A percentile compares a stretch with the other conserved stretches of the same genome.
phyloP scores from a whole-genome alignment of 2,888 invertebrate species.

The Frankliniella intonsa region DNA sequence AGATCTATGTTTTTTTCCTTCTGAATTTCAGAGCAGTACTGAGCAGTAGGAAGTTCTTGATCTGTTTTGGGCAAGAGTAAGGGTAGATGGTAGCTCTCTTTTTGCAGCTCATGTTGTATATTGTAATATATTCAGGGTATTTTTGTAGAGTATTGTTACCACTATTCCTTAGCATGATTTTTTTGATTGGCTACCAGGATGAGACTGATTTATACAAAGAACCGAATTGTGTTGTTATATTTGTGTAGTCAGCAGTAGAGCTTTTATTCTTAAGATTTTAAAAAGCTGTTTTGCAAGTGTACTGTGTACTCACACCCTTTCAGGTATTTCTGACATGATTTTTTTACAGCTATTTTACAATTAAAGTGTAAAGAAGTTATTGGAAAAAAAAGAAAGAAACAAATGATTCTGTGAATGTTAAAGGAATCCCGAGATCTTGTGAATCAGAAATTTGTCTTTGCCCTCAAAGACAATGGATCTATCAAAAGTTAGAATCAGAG shows the following conservation, averaged over 20 bases:
- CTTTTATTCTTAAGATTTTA: not conserved
- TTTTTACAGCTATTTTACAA: not conserved
- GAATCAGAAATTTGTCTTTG: not conserved
- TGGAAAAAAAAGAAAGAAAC: not conserved
- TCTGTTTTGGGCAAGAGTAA: too few relatives aligned
- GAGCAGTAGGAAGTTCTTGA: too few relatives aligned
- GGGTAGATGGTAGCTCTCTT: too few relatives aligned
- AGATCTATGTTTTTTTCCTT: too few relatives aligned
- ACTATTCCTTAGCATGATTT: too few relatives aligned
- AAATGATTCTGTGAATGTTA: not conserved
- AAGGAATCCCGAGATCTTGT: not conserved
- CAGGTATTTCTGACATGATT: not conserved
- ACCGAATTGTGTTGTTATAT: conserved; percentile 13
- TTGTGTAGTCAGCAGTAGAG: not conserved
- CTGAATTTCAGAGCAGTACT: too few relatives aligned
- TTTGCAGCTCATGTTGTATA: not conserved
- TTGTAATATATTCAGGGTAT: not conserved
- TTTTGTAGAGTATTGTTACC: not conserved
- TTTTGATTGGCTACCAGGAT: not conserved
- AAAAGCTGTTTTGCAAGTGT: not conserved
- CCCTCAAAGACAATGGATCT: not conserved
- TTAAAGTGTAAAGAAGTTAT: not conserved
- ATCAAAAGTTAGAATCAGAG: not conserved
- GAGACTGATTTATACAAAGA: not conserved
- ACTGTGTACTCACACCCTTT: too few relatives aligned